Evolutionary conservation across 2,888 invertebrate species (phyloP).

Genomic region (Strigamia transsilvanica): DNA sequence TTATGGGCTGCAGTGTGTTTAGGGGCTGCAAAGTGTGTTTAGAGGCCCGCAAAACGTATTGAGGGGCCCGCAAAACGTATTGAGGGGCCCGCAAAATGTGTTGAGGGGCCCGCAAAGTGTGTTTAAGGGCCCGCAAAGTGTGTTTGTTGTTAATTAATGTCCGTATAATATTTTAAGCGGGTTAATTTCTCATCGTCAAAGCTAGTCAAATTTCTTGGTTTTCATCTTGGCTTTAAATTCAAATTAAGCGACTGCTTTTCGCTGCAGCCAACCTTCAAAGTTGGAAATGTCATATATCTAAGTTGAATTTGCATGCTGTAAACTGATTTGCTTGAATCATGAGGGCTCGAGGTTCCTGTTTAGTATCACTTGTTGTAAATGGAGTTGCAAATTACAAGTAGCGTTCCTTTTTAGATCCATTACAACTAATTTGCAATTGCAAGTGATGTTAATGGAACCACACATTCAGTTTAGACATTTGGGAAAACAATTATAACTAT

Average conservation of each 20-base stretch:
- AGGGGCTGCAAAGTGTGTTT: too few species aligned
- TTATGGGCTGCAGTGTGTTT: too few species aligned
- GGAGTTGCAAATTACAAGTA: constrained; percentile 26
- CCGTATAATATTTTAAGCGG: too few species aligned
- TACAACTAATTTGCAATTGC: not conserved
- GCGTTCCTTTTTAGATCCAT: constrained; percentile 30
- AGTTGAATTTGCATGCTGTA: not conserved
- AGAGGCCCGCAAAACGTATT: too few species aligned
- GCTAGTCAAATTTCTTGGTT: not conserved
- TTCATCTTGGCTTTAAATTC: not conserved
- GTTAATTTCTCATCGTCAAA: too few species aligned
- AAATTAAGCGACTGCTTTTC: not conserved
- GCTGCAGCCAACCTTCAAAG: not conserved
- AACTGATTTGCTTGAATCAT: constrained; percentile 30
- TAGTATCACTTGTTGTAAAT: constrained; percentile 20
- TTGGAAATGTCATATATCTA: not conserved
- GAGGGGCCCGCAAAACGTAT: too few species aligned
- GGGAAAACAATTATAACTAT: constrained; percentile 20
- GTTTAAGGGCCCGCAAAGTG: too few species aligned
- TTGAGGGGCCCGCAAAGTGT: too few species aligned
- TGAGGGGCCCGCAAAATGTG: too few species aligned
- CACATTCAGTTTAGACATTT: constrained; percentile 18
- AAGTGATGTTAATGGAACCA: constrained; percentile 16
- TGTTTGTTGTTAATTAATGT: too few species aligned
- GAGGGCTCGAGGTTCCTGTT: constrained; percentile 1